These are phyloP conservation scores for Pitangus sulphuratus DNA, from an alignment of 2,797 vertebrate species.

Conservation along the genomic window DNA sequence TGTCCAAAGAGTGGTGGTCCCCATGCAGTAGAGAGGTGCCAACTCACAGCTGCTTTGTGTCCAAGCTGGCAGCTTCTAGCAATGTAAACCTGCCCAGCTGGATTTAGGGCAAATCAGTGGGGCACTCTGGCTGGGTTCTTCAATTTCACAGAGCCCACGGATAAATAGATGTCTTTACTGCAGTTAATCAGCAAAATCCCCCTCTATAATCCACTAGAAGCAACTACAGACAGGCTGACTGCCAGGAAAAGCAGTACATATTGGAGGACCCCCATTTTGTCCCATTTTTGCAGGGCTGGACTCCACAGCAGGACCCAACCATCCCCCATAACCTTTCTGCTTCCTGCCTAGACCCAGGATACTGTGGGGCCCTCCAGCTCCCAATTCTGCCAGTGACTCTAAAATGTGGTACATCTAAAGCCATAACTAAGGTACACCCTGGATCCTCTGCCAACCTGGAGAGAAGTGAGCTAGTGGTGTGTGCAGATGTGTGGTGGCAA, in stretches of 20 bases:
- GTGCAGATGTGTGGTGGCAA: background rate
- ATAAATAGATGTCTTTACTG: background rate
- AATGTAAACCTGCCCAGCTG: background rate
- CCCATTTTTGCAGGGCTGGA: background rate
- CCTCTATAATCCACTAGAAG: background rate
- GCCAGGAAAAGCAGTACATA: background rate
- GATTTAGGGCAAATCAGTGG: background rate
- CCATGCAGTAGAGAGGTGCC: fast-evolving
- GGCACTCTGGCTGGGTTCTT: background rate
- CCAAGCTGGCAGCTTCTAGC: background rate
- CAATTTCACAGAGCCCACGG: background rate
- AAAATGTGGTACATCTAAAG: background rate
- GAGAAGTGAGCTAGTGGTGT: background rate
- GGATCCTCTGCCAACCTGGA: background rate
- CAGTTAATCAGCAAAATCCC: background rate
- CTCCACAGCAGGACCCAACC: background rate
- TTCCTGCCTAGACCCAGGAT: background rate
- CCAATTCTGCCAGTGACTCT: background rate
- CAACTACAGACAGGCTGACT: background rate
- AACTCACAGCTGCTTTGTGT: background rate
- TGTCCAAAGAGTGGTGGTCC: background rate
- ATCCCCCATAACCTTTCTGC: fast-evolving
- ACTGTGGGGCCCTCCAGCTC: background rate
- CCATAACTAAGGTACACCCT: background rate
- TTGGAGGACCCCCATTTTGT: background rate